Evolutionary conservation across 2,888 invertebrate genomes (phyloP), one percentile per base, ranked within the genome.

Genomic region (Orchesella flavescens): DNA sequence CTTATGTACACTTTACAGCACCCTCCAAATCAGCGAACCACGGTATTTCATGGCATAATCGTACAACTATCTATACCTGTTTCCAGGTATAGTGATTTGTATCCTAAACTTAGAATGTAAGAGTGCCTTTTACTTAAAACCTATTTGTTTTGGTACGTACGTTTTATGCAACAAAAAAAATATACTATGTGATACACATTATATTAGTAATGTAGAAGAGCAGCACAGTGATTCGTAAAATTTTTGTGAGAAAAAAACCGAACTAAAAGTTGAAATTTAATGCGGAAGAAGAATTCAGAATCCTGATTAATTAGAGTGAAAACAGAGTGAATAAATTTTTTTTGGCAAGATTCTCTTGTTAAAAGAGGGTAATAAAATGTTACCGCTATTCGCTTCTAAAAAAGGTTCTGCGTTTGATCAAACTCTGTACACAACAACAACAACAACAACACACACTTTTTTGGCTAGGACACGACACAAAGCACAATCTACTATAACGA

Each of bases 1-100:
- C 44, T 46, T 83, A 83, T 83, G 77, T 83, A 83, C 83, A 87
- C 87, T 85, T 84, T 88, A 88, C 88, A 88, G 88, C 88, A 88
- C 88, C 88, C 88, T 88, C 88, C 88, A 88, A 59, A 87, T 88
- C 88, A 88, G 88, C 85, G 85, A 84, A 88, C 88, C 88, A 87
- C 83, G 77, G 63, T 73, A 78, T 61, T 78, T 72, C 77, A 78
- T 83, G 83, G 77, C 80, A 83, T 79, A 49, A n/a, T 49, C 49
- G 49, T 49, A 49, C 49, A 49, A 49, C 49, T 49, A 49, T 3
- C 5, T 49, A 7, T 49, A 49, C n/a, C 12, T 49, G 12, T 49
- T 49, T n/a, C 12, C n/a, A 49, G 10, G 49, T 49, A 49, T 84
- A 59, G 71, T 76, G 17, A 68, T 49, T 53, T 80, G 21, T 65